phyloP scores from a whole-genome alignment of 2,888 invertebrate species.

The Tanytarsus gracilentus region DNA sequence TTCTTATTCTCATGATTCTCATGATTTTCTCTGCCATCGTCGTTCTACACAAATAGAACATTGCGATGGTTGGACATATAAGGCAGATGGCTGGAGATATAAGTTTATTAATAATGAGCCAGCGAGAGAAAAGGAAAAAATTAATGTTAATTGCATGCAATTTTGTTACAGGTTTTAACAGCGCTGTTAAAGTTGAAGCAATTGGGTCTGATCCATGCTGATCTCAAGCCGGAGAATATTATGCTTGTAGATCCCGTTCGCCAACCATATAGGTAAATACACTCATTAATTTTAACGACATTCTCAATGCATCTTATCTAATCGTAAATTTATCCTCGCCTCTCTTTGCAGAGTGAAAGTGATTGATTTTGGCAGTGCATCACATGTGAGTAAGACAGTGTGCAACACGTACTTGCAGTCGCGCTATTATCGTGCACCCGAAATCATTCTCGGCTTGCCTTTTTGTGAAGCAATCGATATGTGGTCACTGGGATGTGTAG shows the following conservation, averaged over 20 bases:
- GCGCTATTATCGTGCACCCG: constrained; percentile 95
- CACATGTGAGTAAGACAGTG: constrained; percentile 98
- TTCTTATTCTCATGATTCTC: too few species aligned
- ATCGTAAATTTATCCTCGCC: background rate
- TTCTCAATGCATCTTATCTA: background rate
- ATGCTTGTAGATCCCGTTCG: constrained; percentile 98
- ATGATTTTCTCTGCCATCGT: too few species aligned
- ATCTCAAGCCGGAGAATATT: constrained; percentile 99
- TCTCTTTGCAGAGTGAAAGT: constrained; percentile 74
- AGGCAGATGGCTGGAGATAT: background rate
- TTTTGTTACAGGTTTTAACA: constrained; percentile 46
- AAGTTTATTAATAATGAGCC: background rate
- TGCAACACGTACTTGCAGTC: constrained; percentile 99
- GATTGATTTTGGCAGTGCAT: constrained; percentile 99
- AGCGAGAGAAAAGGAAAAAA: background rate
- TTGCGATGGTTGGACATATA: too few species aligned
- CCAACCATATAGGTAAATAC: constrained; percentile 69
- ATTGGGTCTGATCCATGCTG: constrained; percentile 98
- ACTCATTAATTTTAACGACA: background rate
- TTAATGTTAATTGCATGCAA: background rate
- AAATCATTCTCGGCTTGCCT: constrained; percentile 93
- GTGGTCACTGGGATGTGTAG: constrained; percentile 99
- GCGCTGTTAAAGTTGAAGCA: constrained; percentile 66
- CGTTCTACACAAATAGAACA: too few species aligned
- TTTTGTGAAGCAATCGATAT: constrained; percentile 99